Conservation (phyloP, 2,797 vertebrate genomes). For the Phylloscopus collybita region DNA sequence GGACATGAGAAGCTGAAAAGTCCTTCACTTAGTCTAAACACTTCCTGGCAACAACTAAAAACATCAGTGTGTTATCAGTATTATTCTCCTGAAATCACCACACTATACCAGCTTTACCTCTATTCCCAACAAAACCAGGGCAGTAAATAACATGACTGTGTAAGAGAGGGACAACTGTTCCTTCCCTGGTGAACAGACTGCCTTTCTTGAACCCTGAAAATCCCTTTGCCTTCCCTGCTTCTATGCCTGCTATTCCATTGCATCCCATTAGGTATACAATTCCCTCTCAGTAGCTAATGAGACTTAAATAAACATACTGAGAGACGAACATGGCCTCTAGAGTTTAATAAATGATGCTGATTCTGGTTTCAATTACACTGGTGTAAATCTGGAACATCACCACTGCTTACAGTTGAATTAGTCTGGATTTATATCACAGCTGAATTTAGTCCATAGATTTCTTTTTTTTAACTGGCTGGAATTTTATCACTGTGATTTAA, state of each 20-base stretch:
- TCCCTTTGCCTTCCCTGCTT: conserved; percentile 13
- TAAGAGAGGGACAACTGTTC: not conserved
- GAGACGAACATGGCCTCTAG: conserved; percentile 31
- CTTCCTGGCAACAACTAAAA: not conserved
- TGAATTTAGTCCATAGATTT: not conserved
- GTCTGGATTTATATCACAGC: conserved; percentile 20
- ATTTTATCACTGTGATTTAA: not conserved
- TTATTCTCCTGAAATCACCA: not conserved
- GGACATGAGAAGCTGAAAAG: not conserved
- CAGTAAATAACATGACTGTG: not conserved
- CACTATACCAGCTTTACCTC: not conserved
- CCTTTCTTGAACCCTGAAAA: conserved; percentile 13
- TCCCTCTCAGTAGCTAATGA: conserved; percentile 58
- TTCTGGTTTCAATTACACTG: conserved; percentile 43
- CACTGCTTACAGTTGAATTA: conserved; percentile 17
- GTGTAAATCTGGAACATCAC: conserved; percentile 56
- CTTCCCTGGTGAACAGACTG: not conserved
- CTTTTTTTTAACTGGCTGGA: not conserved
- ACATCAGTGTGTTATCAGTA: not conserved
- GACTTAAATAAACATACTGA: conserved; percentile 67
- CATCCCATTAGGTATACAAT: conserved; percentile 47
- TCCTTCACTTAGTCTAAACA: not conserved
- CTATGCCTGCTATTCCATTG: conserved; percentile 25
- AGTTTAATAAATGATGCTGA: conserved; percentile 67
- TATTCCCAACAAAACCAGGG: not conserved